These are phyloP conservation scores for Nestor notabilis DNA, from an alignment of 2,113 vertebrate species.

Conservation along the genomic window DNA sequence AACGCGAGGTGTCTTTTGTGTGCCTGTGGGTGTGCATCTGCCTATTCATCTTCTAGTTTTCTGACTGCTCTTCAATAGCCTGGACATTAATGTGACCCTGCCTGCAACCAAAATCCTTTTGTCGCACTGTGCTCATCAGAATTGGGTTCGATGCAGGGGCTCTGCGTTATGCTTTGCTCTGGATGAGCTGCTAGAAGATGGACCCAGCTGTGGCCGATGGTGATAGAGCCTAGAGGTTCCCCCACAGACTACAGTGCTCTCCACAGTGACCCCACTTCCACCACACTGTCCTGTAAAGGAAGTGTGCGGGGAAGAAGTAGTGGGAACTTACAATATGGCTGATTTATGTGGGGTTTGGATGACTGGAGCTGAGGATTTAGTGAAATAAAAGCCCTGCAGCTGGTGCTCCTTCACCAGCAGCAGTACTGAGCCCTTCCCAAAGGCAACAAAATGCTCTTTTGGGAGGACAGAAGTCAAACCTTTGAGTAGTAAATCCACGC, in stretches of 20 bases:
- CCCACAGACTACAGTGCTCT: not conserved
- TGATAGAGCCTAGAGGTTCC: not conserved
- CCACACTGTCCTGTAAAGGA: fast-evolving
- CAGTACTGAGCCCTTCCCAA: not conserved
- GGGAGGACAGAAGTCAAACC: not conserved
- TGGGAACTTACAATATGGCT: not conserved
- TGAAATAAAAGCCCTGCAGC: not conserved
- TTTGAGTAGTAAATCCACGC: not conserved
- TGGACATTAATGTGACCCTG: fast-evolving
- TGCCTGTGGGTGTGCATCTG: not conserved
- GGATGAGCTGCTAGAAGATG: not conserved
- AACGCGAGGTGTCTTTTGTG: fast-evolving
- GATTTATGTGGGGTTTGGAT: not conserved
- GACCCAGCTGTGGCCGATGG: not conserved
- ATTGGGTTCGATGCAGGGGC: not conserved
- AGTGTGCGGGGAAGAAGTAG: not conserved
- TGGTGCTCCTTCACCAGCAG: not conserved
- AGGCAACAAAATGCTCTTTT: not conserved
- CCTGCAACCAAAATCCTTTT: not conserved
- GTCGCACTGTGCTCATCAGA: not conserved
- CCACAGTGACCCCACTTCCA: not conserved
- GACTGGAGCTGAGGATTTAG: not conserved
- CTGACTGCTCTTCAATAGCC: not conserved
- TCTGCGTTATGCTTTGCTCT: not conserved
- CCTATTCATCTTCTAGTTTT: not conserved